Conservation (phyloP, 2,797 vertebrate species). For the Corythornis leucogaster region DNA sequence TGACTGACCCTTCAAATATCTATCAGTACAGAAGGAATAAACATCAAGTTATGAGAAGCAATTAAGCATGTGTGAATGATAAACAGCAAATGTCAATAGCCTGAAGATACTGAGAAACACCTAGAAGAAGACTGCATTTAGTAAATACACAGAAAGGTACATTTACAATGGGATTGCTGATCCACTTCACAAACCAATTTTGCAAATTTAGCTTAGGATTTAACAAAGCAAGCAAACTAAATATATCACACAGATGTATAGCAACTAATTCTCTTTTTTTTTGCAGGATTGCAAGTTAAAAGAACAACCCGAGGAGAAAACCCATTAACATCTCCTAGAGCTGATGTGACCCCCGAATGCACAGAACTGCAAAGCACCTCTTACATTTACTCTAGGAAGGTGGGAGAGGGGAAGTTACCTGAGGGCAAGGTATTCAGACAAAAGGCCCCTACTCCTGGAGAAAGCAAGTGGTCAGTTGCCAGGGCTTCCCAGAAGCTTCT, state of each 20-base stretch:
- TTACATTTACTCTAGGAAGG: slow-evolving; percentile 42
- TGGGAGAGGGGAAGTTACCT: slow-evolving; percentile 76
- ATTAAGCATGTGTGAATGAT: not conserved
- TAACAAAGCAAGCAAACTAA: not conserved
- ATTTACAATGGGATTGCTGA: not conserved
- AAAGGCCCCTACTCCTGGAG: slow-evolving; percentile 76
- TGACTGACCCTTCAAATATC: not conserved
- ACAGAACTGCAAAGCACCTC: slow-evolving; percentile 15
- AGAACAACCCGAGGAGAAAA: not conserved
- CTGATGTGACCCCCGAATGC: not conserved
- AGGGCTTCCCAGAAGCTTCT: slow-evolving; percentile 73
- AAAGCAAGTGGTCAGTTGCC: slow-evolving; percentile 78
- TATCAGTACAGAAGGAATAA: slow-evolving; percentile 1
- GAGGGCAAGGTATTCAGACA: slow-evolving; percentile 78
- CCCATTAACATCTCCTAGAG: not conserved
- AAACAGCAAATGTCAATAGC: not conserved
- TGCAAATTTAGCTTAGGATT: not conserved
- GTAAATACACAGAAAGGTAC: not conserved
- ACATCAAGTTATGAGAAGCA: not conserved
- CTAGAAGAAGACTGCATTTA: not conserved
- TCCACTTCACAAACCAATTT: not conserved
- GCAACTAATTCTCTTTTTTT: not conserved
- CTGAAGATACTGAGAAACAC: not conserved
- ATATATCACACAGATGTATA: not conserved
- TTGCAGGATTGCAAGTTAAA: not conserved